Conservation (phyloP, 2,797 vertebrate species). For the Sebastes nivosus region DNA sequence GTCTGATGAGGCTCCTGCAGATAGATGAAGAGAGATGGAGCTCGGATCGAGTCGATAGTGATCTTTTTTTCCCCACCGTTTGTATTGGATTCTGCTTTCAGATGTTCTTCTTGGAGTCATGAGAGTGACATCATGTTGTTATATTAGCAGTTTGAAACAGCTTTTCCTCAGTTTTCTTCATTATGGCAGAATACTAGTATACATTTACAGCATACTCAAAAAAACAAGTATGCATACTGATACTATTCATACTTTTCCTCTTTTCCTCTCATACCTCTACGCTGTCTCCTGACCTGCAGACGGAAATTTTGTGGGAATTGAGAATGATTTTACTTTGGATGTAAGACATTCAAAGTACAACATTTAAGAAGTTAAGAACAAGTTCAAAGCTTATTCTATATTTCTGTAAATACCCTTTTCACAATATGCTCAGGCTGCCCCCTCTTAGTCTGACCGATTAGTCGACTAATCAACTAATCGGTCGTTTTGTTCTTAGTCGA, state of each 20-base stretch:
- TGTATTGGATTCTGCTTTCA: neutral
- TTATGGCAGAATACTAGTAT: neutral
- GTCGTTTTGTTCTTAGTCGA: too few species aligned
- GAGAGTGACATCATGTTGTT: neutral
- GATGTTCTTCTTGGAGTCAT: neutral
- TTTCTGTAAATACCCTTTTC: neutral
- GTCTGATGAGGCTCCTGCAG: conserved; percentile 45
- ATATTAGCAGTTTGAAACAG: neutral
- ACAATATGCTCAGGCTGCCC: neutral
- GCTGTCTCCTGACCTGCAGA: neutral
- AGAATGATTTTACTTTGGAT: neutral
- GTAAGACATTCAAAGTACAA: too few species aligned
- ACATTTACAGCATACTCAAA: neutral
- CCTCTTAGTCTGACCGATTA: neutral
- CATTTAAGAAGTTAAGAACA: neutral
- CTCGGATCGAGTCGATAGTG: neutral
- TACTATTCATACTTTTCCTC: too few species aligned
- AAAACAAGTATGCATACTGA: neutral
- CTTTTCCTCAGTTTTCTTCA: neutral
- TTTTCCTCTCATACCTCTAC: neutral
- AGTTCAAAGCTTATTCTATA: neutral
- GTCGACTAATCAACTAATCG: too few species aligned
- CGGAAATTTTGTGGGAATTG: neutral
- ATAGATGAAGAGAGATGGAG: neutral
- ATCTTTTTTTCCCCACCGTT: neutral